These are phyloP conservation scores for Heptranchias perlo DNA, from an alignment of 2,113 vertebrate genomes.

Conservation along the genomic window DNA sequence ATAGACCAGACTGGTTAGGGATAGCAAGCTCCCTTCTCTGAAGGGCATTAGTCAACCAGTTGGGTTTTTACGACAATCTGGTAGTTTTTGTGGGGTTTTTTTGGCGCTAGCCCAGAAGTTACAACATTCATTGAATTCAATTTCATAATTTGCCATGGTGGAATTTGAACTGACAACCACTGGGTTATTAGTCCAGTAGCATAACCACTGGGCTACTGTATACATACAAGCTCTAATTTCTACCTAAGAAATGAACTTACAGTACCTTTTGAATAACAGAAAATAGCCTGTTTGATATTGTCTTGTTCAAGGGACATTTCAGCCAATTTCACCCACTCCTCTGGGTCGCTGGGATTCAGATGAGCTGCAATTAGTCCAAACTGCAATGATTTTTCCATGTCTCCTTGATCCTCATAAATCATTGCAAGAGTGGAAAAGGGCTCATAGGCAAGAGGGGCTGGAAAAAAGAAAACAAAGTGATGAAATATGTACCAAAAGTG, in stretches of 20 bases:
- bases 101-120: not conserved
- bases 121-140: not conserved
- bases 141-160: not conserved
- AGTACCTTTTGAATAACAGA: slow-evolving; percentile 93
- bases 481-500: not conserved
- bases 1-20: not conserved
- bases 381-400: slow-evolving; percentile 89
- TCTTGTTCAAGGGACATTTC: slow-evolving; percentile 96
- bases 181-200: not conserved
- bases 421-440: slow-evolving; percentile 96
- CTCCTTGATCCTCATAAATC: slow-evolving; percentile 94
- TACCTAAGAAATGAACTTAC: not conserved
- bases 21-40: not conserved
- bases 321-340: slow-evolving; percentile 91
- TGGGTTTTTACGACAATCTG: not conserved
- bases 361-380: slow-evolving; percentile 94
- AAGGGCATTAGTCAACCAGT: not conserved
- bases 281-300: slow-evolving; percentile 89
- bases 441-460: slow-evolving; percentile 93
- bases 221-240: not conserved
- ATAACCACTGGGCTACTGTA: not conserved
- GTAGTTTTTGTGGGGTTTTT: not conserved
- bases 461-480: slow-evolving; percentile 34
- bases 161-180: not conserved
- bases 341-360: slow-evolving; percentile 89